Evolutionary conservation across 2,113 vertebrate genomes (phyloP).

Genomic region (Ceratotherium simum): DNA sequence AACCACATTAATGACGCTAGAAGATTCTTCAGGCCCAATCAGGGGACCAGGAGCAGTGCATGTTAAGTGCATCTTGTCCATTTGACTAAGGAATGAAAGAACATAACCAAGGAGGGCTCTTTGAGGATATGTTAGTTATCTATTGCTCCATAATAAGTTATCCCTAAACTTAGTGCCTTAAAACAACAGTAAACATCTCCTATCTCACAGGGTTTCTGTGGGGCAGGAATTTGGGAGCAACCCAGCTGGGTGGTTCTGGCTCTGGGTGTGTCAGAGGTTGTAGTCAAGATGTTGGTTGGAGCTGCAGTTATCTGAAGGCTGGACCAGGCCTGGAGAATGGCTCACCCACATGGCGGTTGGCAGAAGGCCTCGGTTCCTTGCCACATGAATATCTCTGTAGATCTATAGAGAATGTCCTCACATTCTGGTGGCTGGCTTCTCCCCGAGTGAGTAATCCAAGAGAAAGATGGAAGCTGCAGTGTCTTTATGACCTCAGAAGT

Average conservation of each 20-base stretch:
- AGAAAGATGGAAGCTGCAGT: not conserved
- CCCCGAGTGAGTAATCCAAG: not conserved
- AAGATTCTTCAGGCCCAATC: slow-evolving; percentile 8
- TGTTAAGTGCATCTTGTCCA: not conserved
- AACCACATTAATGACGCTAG: not conserved
- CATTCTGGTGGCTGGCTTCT: not conserved
- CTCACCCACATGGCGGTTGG: not conserved
- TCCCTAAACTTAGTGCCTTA: not conserved
- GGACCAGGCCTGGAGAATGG: not conserved
- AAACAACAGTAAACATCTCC: not conserved
- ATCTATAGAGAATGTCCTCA: not conserved
- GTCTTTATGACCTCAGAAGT: not conserved
- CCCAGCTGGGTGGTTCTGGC: not conserved
- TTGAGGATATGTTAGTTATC: not conserved
- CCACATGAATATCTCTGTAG: not conserved
- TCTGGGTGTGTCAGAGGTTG: not conserved
- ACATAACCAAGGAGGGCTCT: not conserved
- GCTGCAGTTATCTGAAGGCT: not conserved
- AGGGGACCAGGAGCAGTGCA: not conserved
- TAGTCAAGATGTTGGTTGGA: not conserved
- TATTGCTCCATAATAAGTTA: not conserved
- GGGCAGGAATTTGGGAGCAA: not conserved
- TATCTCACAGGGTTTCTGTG: not conserved
- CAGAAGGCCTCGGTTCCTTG: not conserved
- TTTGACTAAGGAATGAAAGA: not conserved